Base-by-base conservation (phyloP, 2,113 vertebrate species). In the Zapornia atra region DNA sequence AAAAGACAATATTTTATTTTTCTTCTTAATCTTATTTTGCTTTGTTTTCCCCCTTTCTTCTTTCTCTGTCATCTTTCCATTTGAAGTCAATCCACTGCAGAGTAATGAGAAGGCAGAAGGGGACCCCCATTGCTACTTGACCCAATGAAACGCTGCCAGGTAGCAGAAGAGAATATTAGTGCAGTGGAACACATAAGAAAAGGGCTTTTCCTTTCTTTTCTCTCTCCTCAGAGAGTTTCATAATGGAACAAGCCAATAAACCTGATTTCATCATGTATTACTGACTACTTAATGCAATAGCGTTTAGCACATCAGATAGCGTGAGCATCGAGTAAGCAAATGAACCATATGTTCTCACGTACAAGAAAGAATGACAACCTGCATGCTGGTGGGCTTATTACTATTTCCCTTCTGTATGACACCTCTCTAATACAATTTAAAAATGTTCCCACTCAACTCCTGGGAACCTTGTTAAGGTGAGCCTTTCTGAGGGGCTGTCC, bases 341-440 rank as follows among this genome's bases (percentile, higher is more conserved):
- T 77, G 92, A 92, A 93, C 97, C 97, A 95, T 97, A 96, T 97
- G 98, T 92, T 94, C 87, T 85, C 88, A 40, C 3, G 6, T 95
- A 73, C 59, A 48, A 90, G 86, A 65, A 86, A 93, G 96, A 93
- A 48, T 63, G 90, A 92, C 95, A 96, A 88, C 65, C 86, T 92
- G 90, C 28, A 42, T 78, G 89, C 83, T 63, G 53, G 79, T 83
- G 76, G 66, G 40, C 94, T 96, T 92, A 75, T 97, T 63, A 82
- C 92, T 89, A 9, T 77, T 94, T 94, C 91, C 85, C 93, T 94
- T 86, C 93, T 33, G 34, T 68, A 68, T 85, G 78, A 66, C 70
- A 57, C 72, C 90, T 80, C 85, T 82, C 68, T 86, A 80, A 96
- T 69, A 90, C 59, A 91, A 96, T 85, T 94, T 91, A 60, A 92